A percentile compares a stretch with the other conserved stretches of the same genome.
These are phyloP conservation scores for Bryconaethiops microstoma DNA, from an alignment of 2,797 vertebrate species.

Conservation along the genomic window DNA sequence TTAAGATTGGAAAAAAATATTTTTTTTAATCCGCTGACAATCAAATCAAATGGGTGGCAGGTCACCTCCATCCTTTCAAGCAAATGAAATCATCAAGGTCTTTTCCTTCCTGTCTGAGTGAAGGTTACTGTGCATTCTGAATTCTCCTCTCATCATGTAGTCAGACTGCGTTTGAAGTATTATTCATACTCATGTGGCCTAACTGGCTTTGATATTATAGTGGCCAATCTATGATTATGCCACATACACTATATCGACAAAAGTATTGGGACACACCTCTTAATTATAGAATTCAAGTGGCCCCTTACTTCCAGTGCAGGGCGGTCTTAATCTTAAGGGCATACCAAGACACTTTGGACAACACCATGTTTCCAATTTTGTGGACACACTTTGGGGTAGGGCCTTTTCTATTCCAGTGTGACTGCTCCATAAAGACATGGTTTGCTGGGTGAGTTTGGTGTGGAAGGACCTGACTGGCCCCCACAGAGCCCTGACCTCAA, in stretches of 20 bases:
- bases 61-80: slow-evolving; percentile 69
- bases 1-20: neutral
- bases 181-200: slow-evolving; percentile 63
- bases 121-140: slow-evolving; percentile 68
- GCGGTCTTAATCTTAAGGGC: no score
- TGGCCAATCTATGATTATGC: slow-evolving; percentile 48
- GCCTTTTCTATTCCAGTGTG: no score
- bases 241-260: neutral
- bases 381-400: no score
- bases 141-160: slow-evolving; percentile 44
- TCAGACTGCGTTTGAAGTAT: slow-evolving; percentile 55
- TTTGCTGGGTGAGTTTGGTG: no score
- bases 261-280: no score
- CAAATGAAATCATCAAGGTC: slow-evolving; percentile 69
- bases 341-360: no score
- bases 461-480: no score
- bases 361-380: no score
- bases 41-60: slow-evolving; percentile 70
- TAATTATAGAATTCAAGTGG: no score
- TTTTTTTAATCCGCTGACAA: slow-evolving; percentile 42
- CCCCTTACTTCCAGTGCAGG: no score
- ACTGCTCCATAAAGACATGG: no score
- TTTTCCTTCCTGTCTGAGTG: slow-evolving; percentile 52
- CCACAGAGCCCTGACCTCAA: no score
- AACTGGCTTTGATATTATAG: slow-evolving; percentile 36